Conservation (phyloP, 2,888 invertebrate species). For the Saturnia pavonia region DNA sequence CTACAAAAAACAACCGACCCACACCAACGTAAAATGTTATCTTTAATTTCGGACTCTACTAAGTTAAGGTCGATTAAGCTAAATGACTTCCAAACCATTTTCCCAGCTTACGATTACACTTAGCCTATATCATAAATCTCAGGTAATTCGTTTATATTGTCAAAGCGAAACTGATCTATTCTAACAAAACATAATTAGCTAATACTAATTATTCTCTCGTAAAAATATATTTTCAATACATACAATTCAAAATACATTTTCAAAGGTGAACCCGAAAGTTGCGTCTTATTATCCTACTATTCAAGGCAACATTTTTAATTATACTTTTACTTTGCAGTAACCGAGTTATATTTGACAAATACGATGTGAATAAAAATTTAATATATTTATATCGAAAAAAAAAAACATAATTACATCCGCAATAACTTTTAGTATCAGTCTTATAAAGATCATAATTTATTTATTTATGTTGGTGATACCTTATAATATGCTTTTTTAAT, state of each 20-base stretch:
- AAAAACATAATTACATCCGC: not conserved
- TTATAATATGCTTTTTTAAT: not conserved
- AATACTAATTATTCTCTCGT: not conserved
- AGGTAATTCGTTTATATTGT: conserved; percentile 16
- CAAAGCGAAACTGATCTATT: conserved; percentile 6
- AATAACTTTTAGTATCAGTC: not conserved
- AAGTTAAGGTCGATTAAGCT: too few relatives aligned
- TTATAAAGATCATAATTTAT: not conserved
- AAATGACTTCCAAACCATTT: not conserved
- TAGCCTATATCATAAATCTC: not conserved
- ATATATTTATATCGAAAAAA: not conserved
- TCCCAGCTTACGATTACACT: not conserved
- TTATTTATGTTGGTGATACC: not conserved
- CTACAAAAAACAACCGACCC: too few relatives aligned
- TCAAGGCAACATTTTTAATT: not conserved
- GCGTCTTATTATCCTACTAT: not conserved
- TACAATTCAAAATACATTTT: too few relatives aligned
- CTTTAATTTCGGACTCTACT: too few relatives aligned
- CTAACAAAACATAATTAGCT: not conserved
- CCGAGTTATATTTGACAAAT: not conserved
- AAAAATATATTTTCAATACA: too few relatives aligned
- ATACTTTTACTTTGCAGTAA: not conserved
- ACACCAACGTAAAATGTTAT: too few relatives aligned
- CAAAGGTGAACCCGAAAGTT: not conserved
- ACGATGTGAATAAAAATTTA: not conserved